These are phyloP conservation scores for Epizoanthus scotinus DNA, from an alignment of 92 coral and sea anemone genomes.

Conservation along the genomic window DNA sequence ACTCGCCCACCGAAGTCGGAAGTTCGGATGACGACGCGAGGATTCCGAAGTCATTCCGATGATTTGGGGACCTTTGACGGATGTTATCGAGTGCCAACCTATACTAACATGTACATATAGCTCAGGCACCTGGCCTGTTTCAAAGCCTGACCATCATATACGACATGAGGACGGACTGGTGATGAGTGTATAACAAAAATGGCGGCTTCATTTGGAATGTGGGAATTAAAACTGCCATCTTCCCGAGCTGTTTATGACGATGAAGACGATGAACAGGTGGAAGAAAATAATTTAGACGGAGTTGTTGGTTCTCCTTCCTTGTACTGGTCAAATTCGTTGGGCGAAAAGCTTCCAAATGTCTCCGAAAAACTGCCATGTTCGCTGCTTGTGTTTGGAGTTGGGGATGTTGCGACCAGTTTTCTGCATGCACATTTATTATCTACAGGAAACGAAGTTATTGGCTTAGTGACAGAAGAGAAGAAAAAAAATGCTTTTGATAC, in stretches of 20 bases:
- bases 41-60: too few species aligned
- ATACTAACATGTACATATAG: too few species aligned
- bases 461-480: slow-evolving; percentile 53
- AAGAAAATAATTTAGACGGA: slow-evolving; percentile 47
- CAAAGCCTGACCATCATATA: too few species aligned
- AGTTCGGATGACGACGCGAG: too few species aligned
- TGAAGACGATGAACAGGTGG: slow-evolving; percentile 84
- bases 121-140: too few species aligned
- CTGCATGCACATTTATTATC: slow-evolving; percentile 75
- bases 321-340: slow-evolving; percentile 53
- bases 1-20: too few species aligned
- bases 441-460: slow-evolving; percentile 64
- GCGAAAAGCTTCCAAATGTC: slow-evolving; percentile 4
- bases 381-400: slow-evolving; percentile 73
- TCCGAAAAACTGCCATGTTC: slow-evolving; percentile 50
- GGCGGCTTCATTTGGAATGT: slow-evolving; percentile 84
- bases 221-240: slow-evolving; percentile 90
- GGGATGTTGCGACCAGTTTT: slow-evolving; percentile 84
- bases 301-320: slow-evolving; percentile 49
- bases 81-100: too few species aligned
- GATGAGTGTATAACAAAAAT: slow-evolving; percentile 53
- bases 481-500: slow-evolving; percentile 44
- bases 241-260: slow-evolving; percentile 94
- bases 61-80: too few species aligned
- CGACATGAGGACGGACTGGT: slow-evolving; percentile 5